These are phyloP conservation scores for Bombyx mandarina DNA, from an alignment of 1,140 invertebrate species.

Conservation along the genomic window DNA sequence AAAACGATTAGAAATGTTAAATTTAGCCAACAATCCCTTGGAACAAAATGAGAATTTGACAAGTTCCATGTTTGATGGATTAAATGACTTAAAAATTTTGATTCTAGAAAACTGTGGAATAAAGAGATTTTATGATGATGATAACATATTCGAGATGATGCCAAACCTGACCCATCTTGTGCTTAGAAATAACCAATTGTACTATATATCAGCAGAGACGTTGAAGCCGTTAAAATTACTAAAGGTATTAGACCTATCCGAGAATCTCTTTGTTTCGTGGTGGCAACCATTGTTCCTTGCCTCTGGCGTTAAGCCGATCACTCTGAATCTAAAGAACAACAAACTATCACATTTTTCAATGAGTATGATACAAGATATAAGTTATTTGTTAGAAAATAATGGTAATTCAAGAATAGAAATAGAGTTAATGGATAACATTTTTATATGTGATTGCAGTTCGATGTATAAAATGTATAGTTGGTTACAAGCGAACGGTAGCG, in stretches of 20 bases:
- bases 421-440: conserved; percentile 68
- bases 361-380: conserved; percentile 72
- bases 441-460: conserved; percentile 69
- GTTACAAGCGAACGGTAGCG: conserved; percentile 44
- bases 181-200: conserved; percentile 65
- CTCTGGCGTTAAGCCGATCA: conserved; percentile 38
- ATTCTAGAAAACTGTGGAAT: conserved; percentile 67
- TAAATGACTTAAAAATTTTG: conserved; percentile 63
- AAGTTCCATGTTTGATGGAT: conserved; percentile 56
- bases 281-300: conserved; percentile 58
- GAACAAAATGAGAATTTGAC: conserved; percentile 47
- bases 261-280: conserved; percentile 68
- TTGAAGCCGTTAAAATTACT: conserved; percentile 61
- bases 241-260: conserved; percentile 59
- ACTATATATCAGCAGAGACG: conserved; percentile 46
- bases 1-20: conserved; percentile 60
- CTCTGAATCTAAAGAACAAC: conserved; percentile 64
- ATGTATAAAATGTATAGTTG: conserved; percentile 56
- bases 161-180: conserved; percentile 65
- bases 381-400: conserved; percentile 46
- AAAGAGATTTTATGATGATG: conserved; percentile 52
- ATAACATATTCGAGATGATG: conserved; percentile 68
- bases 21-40: conserved; percentile 70
- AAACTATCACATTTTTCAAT: conserved; percentile 69
- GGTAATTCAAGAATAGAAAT: conserved; percentile 36